These are phyloP conservation scores for Chaitophorus viminalis DNA, from an alignment of 2,888 invertebrate species.

Conservation along the genomic window DNA sequence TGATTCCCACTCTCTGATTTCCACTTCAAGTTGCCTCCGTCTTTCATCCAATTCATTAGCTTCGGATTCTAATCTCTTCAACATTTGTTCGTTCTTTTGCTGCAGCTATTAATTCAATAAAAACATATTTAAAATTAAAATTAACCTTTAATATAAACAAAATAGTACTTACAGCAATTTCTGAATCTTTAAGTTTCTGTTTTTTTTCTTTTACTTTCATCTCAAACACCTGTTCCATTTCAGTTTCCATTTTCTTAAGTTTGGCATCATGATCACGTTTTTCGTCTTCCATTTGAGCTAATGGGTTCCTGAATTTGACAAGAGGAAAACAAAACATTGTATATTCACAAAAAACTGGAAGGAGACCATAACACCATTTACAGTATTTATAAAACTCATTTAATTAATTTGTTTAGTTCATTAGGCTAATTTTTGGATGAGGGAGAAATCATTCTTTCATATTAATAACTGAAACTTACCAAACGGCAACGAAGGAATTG, in stretches of 20 bases:
- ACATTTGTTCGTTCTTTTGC: slow-evolving; percentile 87
- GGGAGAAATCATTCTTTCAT: slow-evolving; percentile 46
- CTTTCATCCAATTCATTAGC: slow-evolving; percentile 92
- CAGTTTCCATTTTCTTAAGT: slow-evolving; percentile 98
- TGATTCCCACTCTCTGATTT: slow-evolving; percentile 90
- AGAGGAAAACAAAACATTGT: slow-evolving; percentile 18
- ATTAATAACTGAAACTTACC: slow-evolving; percentile 74
- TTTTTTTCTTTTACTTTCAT: slow-evolving; percentile 97
- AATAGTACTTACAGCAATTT: slow-evolving; percentile 77
- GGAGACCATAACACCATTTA: slow-evolving; percentile 19
- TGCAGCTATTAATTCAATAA: slow-evolving; percentile 72
- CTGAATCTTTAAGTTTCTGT: slow-evolving; percentile 94
- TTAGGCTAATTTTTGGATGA: slow-evolving; percentile 60
- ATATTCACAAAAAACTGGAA: slow-evolving; percentile 63
- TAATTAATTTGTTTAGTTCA: slow-evolving; percentile 57
- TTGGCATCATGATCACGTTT: slow-evolving; percentile 94
- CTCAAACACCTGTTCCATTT: slow-evolving; percentile 99
- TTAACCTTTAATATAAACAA: background rate
- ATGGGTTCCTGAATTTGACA: slow-evolving; percentile 82
- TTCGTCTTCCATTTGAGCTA: slow-evolving; percentile 98
- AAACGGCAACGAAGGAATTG: slow-evolving; percentile 88
- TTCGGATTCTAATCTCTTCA: slow-evolving; percentile 83
- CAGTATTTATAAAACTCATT: slow-evolving; percentile 15
- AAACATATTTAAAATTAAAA: slow-evolving; percentile 25
- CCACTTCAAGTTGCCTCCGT: slow-evolving; percentile 83